Base-by-base conservation (phyloP, 2,797 vertebrate species). In the Rallus crepitans region DNA sequence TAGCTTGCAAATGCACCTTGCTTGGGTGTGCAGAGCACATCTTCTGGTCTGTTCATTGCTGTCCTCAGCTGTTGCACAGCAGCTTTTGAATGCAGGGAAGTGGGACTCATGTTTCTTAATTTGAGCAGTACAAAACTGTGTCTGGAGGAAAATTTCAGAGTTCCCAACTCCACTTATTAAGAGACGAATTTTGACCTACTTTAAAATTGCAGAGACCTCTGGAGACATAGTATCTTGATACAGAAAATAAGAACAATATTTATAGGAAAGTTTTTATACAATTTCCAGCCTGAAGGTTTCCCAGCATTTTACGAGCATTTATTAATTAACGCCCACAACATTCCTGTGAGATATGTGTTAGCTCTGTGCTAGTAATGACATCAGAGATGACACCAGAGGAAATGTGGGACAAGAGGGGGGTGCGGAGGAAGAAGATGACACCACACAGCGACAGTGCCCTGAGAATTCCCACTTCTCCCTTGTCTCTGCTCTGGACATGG, bases 111-210 rank as follows among this genome's bases (percentile, higher is more conserved):
- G 2, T 84, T 80, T 93, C 65, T 89, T 76, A 70, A 79, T 90
- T 89, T 89, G 88, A 82, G 35, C 25, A 47, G 21, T 72, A 84
- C 33, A 65, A 87, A 92, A 92, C 5, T 80, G n/a, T 87, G 47
- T 95, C 91, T 87, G 68, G 73, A 96, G 91, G 60, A 95, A 85
- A 91, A 90, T 82, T 93, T 91, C 45, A 68, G 87, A 86, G 72
- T 20, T 97, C 87, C 75, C 75, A 88, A 60, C 24, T 92, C 33
- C 68, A n/a, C 71, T 93, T 93, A 96, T 71, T 90, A 92, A 92
- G 27, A 91, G 77, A 4, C 0, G 1, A 78, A 52, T 94, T 95
- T 88, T 96, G 96, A 94, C 95, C 95, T 96, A 94, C 83, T 97
- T 96, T 92, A 69, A 80, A 91, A 89, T n/a, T 77, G n/a, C 9